These are phyloP conservation scores for Anser brachyrhynchus DNA, from an alignment of 2,113 vertebrate species.

Conservation along the genomic window DNA sequence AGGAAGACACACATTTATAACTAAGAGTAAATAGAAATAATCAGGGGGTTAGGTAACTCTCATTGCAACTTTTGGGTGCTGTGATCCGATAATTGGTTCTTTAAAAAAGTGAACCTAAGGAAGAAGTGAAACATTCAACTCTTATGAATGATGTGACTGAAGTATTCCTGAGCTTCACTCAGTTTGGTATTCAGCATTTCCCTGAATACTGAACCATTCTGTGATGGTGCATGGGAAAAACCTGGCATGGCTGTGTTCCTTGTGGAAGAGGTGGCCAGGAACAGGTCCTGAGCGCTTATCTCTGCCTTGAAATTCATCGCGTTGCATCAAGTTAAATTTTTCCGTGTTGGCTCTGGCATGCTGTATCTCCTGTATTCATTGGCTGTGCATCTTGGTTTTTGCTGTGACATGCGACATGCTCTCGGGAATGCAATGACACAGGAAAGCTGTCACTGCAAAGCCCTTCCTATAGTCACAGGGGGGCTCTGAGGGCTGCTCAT, in stretches of 20 bases:
- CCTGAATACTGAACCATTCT: background rate
- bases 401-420: background rate
- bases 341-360: rapidly evolving
- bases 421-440: background rate
- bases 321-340: background rate
- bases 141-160: background rate
- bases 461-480: background rate
- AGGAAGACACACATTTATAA: background rate
- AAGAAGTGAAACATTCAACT: background rate
- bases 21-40: background rate
- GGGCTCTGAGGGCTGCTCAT: background rate
- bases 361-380: background rate
- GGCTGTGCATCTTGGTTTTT: background rate
- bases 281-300: background rate
- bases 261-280: background rate
- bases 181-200: background rate
- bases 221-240: background rate
- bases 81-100: background rate
- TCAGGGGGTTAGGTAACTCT: background rate
- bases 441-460: background rate
- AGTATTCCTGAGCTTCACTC: background rate
- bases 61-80: background rate
- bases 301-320: background rate
- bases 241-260: background rate
- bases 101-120: background rate